These are phyloP conservation scores for Acropora tenuis DNA, from an alignment of 64 coral and sea anemone species.

Conservation along the genomic window DNA sequence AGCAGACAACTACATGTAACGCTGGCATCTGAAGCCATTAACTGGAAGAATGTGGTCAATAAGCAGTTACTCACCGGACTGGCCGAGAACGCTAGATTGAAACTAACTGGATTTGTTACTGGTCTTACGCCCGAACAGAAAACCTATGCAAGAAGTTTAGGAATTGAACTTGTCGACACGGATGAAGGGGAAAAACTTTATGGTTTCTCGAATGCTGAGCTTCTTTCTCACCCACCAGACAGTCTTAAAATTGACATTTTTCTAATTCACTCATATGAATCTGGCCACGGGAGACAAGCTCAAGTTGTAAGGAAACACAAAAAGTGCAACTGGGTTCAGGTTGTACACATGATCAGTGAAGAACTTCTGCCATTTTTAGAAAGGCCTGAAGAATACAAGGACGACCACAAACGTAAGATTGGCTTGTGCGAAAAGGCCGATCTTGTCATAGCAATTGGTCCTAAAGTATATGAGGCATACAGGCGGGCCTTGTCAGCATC, in stretches of 20 bases:
- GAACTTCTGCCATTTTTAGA: constrained; percentile 3
- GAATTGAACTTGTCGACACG: constrained; percentile 28
- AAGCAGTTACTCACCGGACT: constrained; percentile 10
- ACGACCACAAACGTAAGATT: constrained; percentile 8
- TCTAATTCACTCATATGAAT: background rate
- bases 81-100: background rate
- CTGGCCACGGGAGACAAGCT: background rate
- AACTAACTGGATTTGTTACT: constrained; percentile 25
- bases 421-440: constrained; percentile 18
- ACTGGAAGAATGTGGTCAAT: constrained; percentile 17
- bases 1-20: background rate
- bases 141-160: constrained; percentile 1
- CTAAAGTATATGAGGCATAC: constrained; percentile 29
- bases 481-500: background rate
- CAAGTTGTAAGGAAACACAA: constrained; percentile 6
- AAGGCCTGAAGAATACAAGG: background rate
- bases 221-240: background rate
- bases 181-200: background rate
- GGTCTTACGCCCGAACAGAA: background rate
- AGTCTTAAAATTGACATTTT: constrained; percentile 45
- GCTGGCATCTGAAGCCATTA: constrained; percentile 5
- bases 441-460: constrained; percentile 29
- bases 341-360: constrained; percentile 34
- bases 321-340: constrained; percentile 45
- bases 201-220: background rate